These are phyloP conservation scores for Drosophila guanche DNA, from an alignment of 1,140 invertebrate genomes.

Conservation along the genomic window DNA sequence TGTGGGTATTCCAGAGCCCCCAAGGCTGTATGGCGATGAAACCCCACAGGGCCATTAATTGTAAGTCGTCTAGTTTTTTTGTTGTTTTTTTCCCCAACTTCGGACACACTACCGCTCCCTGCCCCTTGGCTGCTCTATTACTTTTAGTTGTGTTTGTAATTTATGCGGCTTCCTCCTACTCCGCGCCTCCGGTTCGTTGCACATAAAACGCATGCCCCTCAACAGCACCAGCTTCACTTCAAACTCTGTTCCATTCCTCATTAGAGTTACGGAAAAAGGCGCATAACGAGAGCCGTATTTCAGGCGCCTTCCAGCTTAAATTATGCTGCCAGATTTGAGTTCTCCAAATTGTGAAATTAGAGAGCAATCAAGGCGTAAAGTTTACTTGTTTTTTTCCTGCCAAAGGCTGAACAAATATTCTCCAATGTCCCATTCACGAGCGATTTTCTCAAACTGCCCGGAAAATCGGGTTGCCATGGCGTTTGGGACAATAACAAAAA, in stretches of 20 bases:
- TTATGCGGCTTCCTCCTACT: slow-evolving; percentile 67
- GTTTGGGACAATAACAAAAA: slow-evolving; percentile 47
- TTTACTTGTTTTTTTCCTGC: slow-evolving; percentile 21
- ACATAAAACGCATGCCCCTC: too few species aligned
- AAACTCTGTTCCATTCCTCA: not conserved
- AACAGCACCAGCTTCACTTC: not conserved
- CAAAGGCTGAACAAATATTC: slow-evolving; percentile 31
- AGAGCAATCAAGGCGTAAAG: slow-evolving; percentile 53
- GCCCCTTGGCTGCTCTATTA: slow-evolving; percentile 39
- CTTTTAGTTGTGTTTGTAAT: slow-evolving; percentile 73
- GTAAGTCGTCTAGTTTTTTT: slow-evolving; percentile 65
- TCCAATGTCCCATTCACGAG: slow-evolving; percentile 45
- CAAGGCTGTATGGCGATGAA: slow-evolving; percentile 59
- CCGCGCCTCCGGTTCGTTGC: too few species aligned
- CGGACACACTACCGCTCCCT: slow-evolving; percentile 38
- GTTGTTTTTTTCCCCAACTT: slow-evolving; percentile 46
- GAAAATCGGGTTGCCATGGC: slow-evolving; percentile 58
- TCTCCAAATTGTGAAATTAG: slow-evolving; percentile 49
- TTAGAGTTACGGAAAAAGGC: not conserved
- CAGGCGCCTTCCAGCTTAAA: slow-evolving; percentile 23
- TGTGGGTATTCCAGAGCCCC: slow-evolving; percentile 16
- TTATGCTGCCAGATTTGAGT: slow-evolving; percentile 34
- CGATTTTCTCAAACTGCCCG: slow-evolving; percentile 51
- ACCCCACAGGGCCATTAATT: slow-evolving; percentile 79
- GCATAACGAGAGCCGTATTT: not conserved